Base-by-base conservation (phyloP, 2,113 vertebrate genomes). In the Pelvicachromis taeniatus region DNA sequence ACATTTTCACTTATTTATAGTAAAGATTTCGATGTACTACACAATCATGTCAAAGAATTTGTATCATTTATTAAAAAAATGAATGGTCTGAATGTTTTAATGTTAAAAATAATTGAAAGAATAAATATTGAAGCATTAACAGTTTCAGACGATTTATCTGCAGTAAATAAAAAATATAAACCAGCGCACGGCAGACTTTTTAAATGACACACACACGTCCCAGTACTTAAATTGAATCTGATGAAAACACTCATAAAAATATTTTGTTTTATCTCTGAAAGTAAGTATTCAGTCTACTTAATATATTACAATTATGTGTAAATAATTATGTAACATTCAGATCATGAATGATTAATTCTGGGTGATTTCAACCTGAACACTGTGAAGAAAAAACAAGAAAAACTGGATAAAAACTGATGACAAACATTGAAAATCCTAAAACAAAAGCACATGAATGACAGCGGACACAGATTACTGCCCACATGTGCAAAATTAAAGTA, bases 331-430 rank as follows among this genome's bases (percentile, higher is more conserved):
- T 50, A 75, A 52, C 5, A 31, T 52, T 75, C 42, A 29, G 23
- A 45, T 48, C 17, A 45, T 50, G 3, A 50, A 73, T 70, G 17
- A 4, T 26, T 45, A 45, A 26, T 70, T 26, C 14, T 48, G 26
- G 65, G 65, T 48, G 40, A 73, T 73, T 73, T 73, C 5, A 68
- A 68, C 42, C n/a, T 68, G 9, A 68, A 68, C 38, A 48, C 40
- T 73, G 40, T 73, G 19, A 10, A 48, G 14, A 70, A 48, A 26
- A 6, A 48, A 61, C 11, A 2, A 2, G 6, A 8, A 52, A 45
- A 52, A 16, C 1, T 4, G 19, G 12, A 23, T 2, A 13, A 1
- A 38, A 73, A 31, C 26, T 5, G 2, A 75, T 10, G 23, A 31
- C 2, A 31, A 29, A 29, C 23, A 73, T 48, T 31, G 7, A 52